Evolutionary conservation across 2,113 vertebrate species (phyloP), one percentile per base, ranked within the genome.

Genomic region (Aptenodytes forsteri): DNA sequence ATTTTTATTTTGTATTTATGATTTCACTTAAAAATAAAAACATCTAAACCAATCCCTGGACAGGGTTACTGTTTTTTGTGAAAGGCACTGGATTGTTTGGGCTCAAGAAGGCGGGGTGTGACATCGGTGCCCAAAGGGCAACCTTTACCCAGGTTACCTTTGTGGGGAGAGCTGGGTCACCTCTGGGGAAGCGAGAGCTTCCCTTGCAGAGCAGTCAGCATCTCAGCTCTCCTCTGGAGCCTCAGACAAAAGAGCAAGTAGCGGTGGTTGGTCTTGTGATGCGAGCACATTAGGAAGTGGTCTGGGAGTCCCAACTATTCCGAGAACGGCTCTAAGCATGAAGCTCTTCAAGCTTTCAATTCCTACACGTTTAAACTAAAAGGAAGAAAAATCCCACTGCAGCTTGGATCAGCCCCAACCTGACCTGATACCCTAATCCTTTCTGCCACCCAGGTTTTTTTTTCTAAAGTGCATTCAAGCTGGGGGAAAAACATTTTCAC

Each of bases 1-100:
- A 42, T 92, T 96, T 97, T 97, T 90, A 70, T 94, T 95, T 96
- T 97, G 92, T 97, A 97, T 97, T 97, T 97, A 97, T 94, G 66
- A 62, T 86, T 88, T 95, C 32, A 9, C 62, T 70, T 95, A 88
- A 97, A 97, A 97, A 97, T 97, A 97, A 97, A 97, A 93, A 4
- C 66, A 17, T 83, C 21, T 88, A 90, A 97, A 85, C 54, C 49
- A n/a, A 95, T 32, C 40, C 36, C 49, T 72, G 46, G 58, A n/a
- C 5, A 16, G 58, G 47, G 16, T 55, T 21, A 27, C 36, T 95
- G 72, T 81, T 66, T 83, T 95, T 30, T 94, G 34, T 83, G 73
- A 58, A 67, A 76, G n/a, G 27, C 40, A 49, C 2, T 23, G 36
- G 30, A 5, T 13, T 30, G 40, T n/a, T 38, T 17, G 91, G 66